Conservation (phyloP, 2,888 invertebrate species). For the Terebella lapidaria region DNA sequence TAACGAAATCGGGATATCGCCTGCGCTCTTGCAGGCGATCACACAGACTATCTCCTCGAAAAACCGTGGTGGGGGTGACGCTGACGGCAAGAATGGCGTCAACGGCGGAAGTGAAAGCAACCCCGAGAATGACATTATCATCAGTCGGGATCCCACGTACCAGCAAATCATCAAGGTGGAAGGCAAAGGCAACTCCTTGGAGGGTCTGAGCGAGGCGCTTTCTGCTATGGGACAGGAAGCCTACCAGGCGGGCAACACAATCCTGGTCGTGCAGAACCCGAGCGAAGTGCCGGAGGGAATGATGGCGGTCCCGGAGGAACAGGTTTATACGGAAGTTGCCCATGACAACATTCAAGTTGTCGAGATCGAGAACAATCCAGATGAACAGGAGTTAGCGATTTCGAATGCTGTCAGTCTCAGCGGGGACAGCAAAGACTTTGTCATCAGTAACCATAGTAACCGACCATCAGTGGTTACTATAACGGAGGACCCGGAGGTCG, state of each 20-base stretch:
- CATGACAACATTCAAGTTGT: too few relatives aligned
- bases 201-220: not conserved
- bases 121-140: not conserved
- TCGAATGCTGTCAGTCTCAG: too few relatives aligned
- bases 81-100: not conserved
- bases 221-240: not conserved
- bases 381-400: too few relatives aligned
- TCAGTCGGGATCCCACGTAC: not conserved
- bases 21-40: slow-evolving; percentile 48
- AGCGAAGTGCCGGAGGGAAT: too few relatives aligned
- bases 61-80: not conserved
- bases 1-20: slow-evolving; percentile 47
- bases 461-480: too few relatives aligned
- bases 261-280: slow-evolving; percentile 15
- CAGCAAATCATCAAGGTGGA: not conserved
- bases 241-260: slow-evolving; percentile 5
- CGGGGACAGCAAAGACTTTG: too few relatives aligned
- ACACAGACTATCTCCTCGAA: slow-evolving; percentile 36
- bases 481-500: too few relatives aligned
- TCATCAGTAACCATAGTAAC: too few relatives aligned
- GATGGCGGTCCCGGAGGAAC: too few relatives aligned
- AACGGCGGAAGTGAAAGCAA: not conserved
- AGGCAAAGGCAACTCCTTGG: not conserved
- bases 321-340: too few relatives aligned
- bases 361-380: too few relatives aligned